phyloP scores from a whole-genome alignment of 2,113 vertebrate species.

The Cryptotis parvus region DNA sequence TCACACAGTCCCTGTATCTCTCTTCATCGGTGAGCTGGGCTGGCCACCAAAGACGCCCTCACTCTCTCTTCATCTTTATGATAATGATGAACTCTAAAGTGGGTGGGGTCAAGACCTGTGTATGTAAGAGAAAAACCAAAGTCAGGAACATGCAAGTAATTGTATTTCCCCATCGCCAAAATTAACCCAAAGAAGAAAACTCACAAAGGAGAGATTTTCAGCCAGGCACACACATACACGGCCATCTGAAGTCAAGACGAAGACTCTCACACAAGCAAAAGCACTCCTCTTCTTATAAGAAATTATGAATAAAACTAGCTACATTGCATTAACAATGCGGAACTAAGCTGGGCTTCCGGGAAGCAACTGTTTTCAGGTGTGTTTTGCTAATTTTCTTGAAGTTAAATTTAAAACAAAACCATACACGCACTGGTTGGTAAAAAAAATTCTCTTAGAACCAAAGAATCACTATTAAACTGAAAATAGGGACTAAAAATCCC shows the following conservation, averaged over 20 bases:
- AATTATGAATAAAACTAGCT: slow-evolving; percentile 86
- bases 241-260: slow-evolving; percentile 75
- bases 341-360: slow-evolving; percentile 79
- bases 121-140: slow-evolving; percentile 83
- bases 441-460: slow-evolving; percentile 84
- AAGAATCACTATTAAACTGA: slow-evolving; percentile 86
- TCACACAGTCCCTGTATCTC: slow-evolving; percentile 95
- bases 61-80: slow-evolving; percentile 95
- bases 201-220: slow-evolving; percentile 67
- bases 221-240: slow-evolving; percentile 19
- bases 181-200: slow-evolving; percentile 72
- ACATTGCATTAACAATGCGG: slow-evolving; percentile 74
- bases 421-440: slow-evolving; percentile 84
- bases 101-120: slow-evolving; percentile 95
- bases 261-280: slow-evolving; percentile 77
- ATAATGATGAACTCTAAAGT: slow-evolving; percentile 94
- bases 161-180: slow-evolving; percentile 2
- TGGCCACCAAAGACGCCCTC: slow-evolving; percentile 92
- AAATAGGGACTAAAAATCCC: slow-evolving; percentile 86
- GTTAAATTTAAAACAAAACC: slow-evolving; percentile 81
- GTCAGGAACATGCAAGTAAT: slow-evolving; percentile 24
- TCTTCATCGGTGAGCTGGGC: slow-evolving; percentile 97
- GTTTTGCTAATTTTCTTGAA: slow-evolving; percentile 84
- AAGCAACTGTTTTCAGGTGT: slow-evolving; percentile 81
- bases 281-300: slow-evolving; percentile 80